phyloP scores from a whole-genome alignment of 2,113 vertebrate species.

The Gadus macrocephalus region DNA sequence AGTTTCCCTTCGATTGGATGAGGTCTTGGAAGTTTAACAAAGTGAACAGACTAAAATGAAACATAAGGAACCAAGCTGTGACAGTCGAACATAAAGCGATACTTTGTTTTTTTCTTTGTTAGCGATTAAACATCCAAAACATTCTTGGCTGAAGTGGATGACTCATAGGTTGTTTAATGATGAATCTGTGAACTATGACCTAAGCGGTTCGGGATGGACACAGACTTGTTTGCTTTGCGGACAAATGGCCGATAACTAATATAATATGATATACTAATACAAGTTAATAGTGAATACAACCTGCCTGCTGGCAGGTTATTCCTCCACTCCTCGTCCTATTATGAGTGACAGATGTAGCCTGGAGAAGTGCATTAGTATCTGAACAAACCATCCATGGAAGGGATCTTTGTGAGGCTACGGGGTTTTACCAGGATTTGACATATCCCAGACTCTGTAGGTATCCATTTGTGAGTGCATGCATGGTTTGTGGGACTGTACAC shows the following conservation, averaged over 20 bases:
- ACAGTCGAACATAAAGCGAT: too few relatives aligned
- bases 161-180: background rate
- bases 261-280: too few relatives aligned
- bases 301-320: slow-evolving; percentile 1
- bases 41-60: too few relatives aligned
- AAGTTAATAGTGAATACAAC: background rate
- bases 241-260: slow-evolving; percentile 11
- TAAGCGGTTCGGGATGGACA: background rate
- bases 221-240: slow-evolving; percentile 9
- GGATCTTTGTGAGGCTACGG: background rate
- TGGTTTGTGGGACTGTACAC: background rate
- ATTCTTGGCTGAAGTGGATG: background rate
- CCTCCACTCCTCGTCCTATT: background rate
- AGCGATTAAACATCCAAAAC: background rate
- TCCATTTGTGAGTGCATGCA: background rate
- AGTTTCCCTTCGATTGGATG: too few relatives aligned
- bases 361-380: slow-evolving; percentile 12
- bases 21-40: too few relatives aligned
- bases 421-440: too few relatives aligned
- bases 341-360: slow-evolving; percentile 16
- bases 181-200: background rate
- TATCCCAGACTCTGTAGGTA: background rate
- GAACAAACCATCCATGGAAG: background rate
- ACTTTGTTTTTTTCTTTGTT: background rate
- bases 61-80: too few relatives aligned